These are phyloP conservation scores for Carpatolechia fugitivella DNA, from an alignment of 2,888 invertebrate genomes.

Conservation along the genomic window DNA sequence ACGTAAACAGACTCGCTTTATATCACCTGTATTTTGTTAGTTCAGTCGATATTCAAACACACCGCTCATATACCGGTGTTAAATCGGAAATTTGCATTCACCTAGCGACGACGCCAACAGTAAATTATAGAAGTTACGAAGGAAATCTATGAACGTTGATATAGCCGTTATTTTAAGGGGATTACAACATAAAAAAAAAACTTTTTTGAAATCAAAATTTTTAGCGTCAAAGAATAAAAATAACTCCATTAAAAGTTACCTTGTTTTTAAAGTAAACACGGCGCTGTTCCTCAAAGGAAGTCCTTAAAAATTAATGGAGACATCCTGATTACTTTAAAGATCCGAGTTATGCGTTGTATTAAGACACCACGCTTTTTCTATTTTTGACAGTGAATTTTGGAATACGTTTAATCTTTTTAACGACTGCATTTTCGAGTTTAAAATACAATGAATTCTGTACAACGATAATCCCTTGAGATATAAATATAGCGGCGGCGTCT, in stretches of 20 bases:
- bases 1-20: conserved; percentile 33
- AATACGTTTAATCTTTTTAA: conserved; percentile 41
- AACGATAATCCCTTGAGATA: conserved; percentile 45
- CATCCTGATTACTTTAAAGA: conserved; percentile 67
- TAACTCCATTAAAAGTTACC: conserved; percentile 76
- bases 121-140: background rate
- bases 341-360: conserved; percentile 48
- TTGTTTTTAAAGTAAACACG: conserved; percentile 69
- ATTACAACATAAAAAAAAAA: conserved; percentile 10
- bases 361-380: conserved; percentile 49
- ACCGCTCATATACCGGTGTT: conserved; percentile 32
- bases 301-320: conserved; percentile 75
- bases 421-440: conserved; percentile 38
- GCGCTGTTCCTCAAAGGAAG: conserved; percentile 66
- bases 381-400: conserved; percentile 39
- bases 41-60: conserved; percentile 14
- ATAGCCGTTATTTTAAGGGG: conserved; percentile 16
- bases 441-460: conserved; percentile 39
- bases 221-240: conserved; percentile 66
- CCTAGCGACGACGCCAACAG: background rate
- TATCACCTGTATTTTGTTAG: conserved; percentile 10
- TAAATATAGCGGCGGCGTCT: conserved; percentile 42
- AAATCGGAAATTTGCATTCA: conserved; percentile 48
- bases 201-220: conserved; percentile 42
- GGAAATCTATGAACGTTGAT: conserved; percentile 16